These are phyloP conservation scores for Lophura nycthemera DNA, from an alignment of 2,113 vertebrate genomes.

Conservation along the genomic window DNA sequence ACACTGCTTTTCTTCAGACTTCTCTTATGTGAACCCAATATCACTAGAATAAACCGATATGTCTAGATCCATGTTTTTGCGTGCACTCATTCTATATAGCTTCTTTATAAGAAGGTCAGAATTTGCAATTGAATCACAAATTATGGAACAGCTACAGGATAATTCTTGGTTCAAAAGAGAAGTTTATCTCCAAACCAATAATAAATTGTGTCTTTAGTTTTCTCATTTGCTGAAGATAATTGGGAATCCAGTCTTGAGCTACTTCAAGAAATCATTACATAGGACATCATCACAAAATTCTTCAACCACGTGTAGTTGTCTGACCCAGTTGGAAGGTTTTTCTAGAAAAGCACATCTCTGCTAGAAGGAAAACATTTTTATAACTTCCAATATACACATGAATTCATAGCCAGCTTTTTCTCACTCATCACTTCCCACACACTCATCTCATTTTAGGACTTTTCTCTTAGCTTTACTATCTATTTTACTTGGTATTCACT, in stretches of 20 bases:
- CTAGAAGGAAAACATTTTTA: not conserved
- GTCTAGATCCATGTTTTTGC: rapidly evolving
- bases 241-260: not conserved
- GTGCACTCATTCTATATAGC: not conserved
- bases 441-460: rapidly evolving
- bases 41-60: not conserved
- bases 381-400: not conserved
- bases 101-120: not conserved
- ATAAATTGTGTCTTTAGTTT: not conserved
- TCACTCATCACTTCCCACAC: not conserved
- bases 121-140: not conserved
- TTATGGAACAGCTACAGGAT: not conserved
- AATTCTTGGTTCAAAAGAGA: not conserved
- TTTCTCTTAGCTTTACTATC: not conserved
- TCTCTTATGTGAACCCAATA: rapidly evolving
- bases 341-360: not conserved
- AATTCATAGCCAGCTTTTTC: not conserved
- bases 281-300: not conserved
- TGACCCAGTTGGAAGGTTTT: not conserved
- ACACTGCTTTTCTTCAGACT: not conserved
- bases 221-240: not conserved
- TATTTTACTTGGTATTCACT: not conserved
- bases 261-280: not conserved
- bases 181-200: not conserved
- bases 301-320: rapidly evolving